Base-by-base conservation (phyloP, 2,888 invertebrate genomes). In the Limnephilus auricula region DNA sequence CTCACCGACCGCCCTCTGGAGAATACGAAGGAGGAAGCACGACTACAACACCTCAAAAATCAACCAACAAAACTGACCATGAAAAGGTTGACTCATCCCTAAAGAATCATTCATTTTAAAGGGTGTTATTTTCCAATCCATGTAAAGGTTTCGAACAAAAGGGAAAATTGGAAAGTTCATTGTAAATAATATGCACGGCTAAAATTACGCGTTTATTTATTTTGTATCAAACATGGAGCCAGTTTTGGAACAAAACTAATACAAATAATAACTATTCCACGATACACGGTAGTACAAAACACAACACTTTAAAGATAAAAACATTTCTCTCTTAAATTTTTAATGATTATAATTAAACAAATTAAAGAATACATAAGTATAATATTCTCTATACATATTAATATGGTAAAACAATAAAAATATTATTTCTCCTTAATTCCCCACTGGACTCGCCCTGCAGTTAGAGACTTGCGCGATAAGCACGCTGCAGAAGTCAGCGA, bases 261-360 rank as follows among this genome's bases (percentile, higher is more conserved):
- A 93, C 91, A 90, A 90, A 90, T 92, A 91, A 92, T 82, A 92
- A 91, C 91, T 93, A 93, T 91, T 91, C 90, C 91, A 93, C 93
- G 65, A 93, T 92, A 93, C 91, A 93, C 92, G 93, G 90, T 93
- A 93, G 92, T 92, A 93, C 92, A 92, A 93, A 93, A 93, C 93
- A 93, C 93, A 93, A 93, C 92, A 93, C 92, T 93, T 92, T 93
- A 91, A 92, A 91, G 92, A 93, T 93, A 93, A 93, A 92, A 92
- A 92, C 92, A 93, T 93, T 83, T 91, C 90, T 93, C 91, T 92
- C 92, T 89, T 93, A 92, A 79, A 82, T 90, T 91, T 90, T 90
- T 90, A 90, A 18, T 89, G 92, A 91, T 93, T 93, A 92, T 90
- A 89, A 89, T 92, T 92, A 92, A 91, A 91, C 85, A 92, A 91